phyloP scores from a whole-genome alignment of 1,140 invertebrate genomes.

The Saccostrea echinata region DNA sequence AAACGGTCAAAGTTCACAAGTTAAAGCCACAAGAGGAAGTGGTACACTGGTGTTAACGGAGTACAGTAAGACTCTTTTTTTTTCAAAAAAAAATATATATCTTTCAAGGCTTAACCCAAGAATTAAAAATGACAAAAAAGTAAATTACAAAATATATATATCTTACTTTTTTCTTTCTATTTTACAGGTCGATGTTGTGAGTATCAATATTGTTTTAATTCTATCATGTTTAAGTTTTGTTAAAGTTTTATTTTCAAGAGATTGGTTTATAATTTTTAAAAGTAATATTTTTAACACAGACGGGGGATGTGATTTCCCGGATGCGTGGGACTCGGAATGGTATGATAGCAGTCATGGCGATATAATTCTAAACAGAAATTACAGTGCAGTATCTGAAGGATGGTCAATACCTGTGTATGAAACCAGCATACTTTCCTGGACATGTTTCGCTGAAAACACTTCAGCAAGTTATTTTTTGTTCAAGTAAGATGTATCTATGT shows the following conservation, averaged over 20 bases:
- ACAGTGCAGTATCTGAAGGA: not conserved
- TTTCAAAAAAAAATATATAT: not conserved
- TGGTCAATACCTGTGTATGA: constrained; percentile 32
- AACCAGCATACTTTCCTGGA: constrained; percentile 39
- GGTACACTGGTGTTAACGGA: constrained; percentile 9
- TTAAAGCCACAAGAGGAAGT: not conserved
- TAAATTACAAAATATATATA: too few species aligned
- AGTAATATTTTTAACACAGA: not conserved
- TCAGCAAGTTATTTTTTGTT: constrained; percentile 34
- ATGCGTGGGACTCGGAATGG: constrained; percentile 35
- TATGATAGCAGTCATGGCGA: constrained; percentile 42
- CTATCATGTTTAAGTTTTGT: not conserved
- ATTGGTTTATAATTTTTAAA: too few species aligned
- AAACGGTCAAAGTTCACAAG: not conserved
- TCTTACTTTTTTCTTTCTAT: not conserved
- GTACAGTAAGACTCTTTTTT: not conserved
- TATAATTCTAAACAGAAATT: not conserved
- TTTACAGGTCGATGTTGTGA: constrained; percentile 18
- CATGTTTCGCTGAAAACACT: constrained; percentile 42
- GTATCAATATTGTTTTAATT: not conserved
- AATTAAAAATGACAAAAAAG: not conserved
- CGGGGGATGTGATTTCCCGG: constrained; percentile 41
- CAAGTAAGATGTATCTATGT: constrained; percentile 15
- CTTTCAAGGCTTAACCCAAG: not conserved
- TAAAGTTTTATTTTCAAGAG: too few species aligned